Evolutionary conservation across 2,113 vertebrate species (phyloP).

Genomic region (Amazona guildingii): DNA sequence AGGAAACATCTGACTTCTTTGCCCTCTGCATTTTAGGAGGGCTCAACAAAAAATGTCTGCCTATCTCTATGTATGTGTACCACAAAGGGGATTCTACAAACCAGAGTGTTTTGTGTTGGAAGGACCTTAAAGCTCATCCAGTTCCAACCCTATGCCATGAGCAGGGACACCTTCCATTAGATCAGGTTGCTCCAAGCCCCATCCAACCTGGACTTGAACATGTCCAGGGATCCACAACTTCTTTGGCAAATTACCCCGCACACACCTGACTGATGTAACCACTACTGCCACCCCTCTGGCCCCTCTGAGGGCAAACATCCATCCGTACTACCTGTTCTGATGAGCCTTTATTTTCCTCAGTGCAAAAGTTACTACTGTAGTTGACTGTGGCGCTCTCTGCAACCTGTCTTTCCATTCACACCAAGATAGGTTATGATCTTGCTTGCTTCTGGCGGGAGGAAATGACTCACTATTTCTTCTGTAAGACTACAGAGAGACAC

Average conservation of each 20-base stretch:
- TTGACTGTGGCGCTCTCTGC: neutral
- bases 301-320: neutral
- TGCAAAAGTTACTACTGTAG: neutral
- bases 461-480: slow-evolving; percentile 13
- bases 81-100: neutral
- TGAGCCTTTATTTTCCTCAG: neutral
- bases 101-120: neutral
- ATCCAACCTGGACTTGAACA: neutral
- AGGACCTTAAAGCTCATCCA: neutral
- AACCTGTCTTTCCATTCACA: neutral
- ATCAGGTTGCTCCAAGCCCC: neutral
- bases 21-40: neutral
- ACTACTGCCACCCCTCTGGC: neutral
- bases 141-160: neutral
- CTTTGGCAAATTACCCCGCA: neutral
- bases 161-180: no score
- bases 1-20: neutral
- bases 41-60: neutral
- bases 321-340: neutral
- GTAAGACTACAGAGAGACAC: neutral
- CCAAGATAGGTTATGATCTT: neutral
- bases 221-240: neutral
- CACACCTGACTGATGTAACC: neutral
- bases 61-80: neutral
- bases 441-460: neutral